Evolutionary conservation across 2,888 invertebrate species (phyloP), one percentile per base, ranked within the genome.

Genomic region (Acleris literana): DNA sequence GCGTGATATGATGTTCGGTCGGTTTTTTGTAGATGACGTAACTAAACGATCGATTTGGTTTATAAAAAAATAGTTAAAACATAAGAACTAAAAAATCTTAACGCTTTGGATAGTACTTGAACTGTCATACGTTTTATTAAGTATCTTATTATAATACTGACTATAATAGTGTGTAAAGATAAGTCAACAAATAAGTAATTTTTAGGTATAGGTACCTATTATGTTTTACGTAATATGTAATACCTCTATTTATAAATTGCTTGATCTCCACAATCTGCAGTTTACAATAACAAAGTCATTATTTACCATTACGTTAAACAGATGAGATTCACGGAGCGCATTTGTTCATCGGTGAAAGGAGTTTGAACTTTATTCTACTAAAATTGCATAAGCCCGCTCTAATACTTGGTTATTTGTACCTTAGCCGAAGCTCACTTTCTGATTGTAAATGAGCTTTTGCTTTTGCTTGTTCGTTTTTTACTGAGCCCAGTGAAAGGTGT

Each of bases 401-500:
- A 75, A 78, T 76, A 69, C 75, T 76, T 76, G 68, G 74, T 70
- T 72, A 72, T 79, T 79, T 73, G 77, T 78, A 82, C 74, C 78
- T 73, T 72, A 69, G 68, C 75, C 72, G 71, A 76, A 77, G 76
- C 76, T 75, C 70, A 76, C 82, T 85, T 85, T 85, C 76, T 69
- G 79, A 79, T 82, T 79, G 76, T 78, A 79, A 81, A 82, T 82
- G 81, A 80, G 77, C 77, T 79, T 82, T 81, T 81, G 77, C 77
- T 79, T 82, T 81, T 81, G 79, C 82, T 78, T 75, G 74, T 72
- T 77, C 76, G 76, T 69, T 73, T 72, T 69, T 72, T 72, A 63
- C 29, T 57, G 64, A 59, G 68, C 70, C 33, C 63, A 80, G 86
- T 85, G 85, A 87, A 87, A 87, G 85, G 81, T 57, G 62, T 63